phyloP scores from a whole-genome alignment of 2,113 vertebrate genomes.

The Notarius quadriscutis region DNA sequence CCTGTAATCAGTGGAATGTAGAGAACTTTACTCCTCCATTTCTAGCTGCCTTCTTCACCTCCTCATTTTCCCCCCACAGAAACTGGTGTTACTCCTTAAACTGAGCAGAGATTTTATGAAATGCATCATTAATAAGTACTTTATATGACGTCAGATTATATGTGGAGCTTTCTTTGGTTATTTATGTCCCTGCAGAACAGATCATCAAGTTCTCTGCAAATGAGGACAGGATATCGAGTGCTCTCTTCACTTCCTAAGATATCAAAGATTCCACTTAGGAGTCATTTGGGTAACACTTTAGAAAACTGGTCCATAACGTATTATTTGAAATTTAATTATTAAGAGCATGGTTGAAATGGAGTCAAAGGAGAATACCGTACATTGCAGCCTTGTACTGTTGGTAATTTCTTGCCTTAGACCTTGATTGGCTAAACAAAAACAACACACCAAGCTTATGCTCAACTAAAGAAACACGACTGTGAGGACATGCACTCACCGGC shows the following conservation, averaged over 20 bases:
- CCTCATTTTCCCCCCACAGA: not conserved
- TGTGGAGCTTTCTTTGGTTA: not conserved
- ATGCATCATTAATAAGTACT: not conserved
- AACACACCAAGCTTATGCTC: not conserved
- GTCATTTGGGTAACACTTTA: not conserved
- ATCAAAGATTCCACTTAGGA: not conserved
- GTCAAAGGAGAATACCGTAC: not conserved
- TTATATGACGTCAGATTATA: not conserved
- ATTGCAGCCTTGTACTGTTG: not conserved
- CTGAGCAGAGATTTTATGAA: not conserved
- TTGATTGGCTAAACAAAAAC: not conserved
- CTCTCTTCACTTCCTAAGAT: not conserved
- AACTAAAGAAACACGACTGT: not conserved
- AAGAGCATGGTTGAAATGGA: not conserved
- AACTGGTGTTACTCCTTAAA: not conserved
- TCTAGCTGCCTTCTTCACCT: not conserved
- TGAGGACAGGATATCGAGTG: not conserved
- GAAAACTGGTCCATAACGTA: not conserved
- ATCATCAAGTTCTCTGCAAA: not conserved
- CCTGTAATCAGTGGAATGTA: not conserved
- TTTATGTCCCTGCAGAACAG: not conserved
- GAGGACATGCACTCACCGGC: no score
- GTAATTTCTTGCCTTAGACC: not conserved
- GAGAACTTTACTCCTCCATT: not conserved
- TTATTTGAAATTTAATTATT: not conserved